phyloP scores from a whole-genome alignment of 2,888 invertebrate genomes.

The Ennomos erosarius region DNA sequence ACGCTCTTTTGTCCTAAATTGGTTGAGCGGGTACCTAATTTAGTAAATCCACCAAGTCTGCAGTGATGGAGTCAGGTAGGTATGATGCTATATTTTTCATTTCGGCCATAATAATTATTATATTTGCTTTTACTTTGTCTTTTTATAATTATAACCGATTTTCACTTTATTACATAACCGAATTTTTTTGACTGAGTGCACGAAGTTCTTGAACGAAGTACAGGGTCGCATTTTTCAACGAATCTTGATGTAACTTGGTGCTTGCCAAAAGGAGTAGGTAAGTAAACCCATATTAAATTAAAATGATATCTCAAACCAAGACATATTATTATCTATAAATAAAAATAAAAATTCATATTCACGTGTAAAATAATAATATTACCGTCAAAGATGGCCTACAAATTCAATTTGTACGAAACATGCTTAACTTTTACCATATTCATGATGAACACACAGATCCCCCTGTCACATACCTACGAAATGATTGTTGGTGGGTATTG shows the following conservation, averaged over 20 bases:
- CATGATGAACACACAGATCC: neutral
- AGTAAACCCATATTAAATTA: conserved; percentile 1
- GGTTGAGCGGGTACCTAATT: neutral
- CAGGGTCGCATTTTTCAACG: too few species aligned
- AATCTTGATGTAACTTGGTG: too few species aligned
- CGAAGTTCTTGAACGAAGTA: too few species aligned
- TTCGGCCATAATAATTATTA: too few species aligned
- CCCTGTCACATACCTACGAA: neutral
- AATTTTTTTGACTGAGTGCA: too few species aligned
- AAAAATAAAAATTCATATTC: conserved; percentile 10
- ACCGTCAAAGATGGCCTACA: conserved; percentile 18
- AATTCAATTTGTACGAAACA: conserved; percentile 28
- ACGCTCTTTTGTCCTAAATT: conserved; percentile 14
- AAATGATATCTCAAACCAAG: neutral
- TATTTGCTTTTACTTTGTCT: too few species aligned
- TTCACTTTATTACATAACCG: too few species aligned
- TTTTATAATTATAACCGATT: too few species aligned
- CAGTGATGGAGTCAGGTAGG: too few species aligned
- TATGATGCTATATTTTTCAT: too few species aligned
- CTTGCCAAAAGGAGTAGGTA: neutral
- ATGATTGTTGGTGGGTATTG: neutral
- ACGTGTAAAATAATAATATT: conserved; percentile 15
- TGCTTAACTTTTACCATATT: conserved; percentile 23
- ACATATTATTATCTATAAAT: neutral
- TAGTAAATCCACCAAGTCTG: too few species aligned